Evolutionary conservation across 2,797 vertebrate genomes (phyloP).

Genomic region (Cyprinella venusta): DNA sequence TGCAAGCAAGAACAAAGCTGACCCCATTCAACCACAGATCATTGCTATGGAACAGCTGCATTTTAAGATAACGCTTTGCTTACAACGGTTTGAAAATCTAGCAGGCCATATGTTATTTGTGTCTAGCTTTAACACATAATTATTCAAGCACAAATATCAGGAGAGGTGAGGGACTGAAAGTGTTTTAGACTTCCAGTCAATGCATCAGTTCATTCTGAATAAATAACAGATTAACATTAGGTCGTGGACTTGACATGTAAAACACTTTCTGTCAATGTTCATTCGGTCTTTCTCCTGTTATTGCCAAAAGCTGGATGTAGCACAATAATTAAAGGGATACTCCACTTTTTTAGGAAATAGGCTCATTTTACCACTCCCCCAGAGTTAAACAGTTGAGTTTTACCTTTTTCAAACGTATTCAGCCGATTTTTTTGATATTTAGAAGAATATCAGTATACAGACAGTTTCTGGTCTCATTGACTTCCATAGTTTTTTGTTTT

Average conservation of each 20-base stretch:
- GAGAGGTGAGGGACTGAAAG: background rate
- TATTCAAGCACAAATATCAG: background rate
- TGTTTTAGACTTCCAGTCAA: background rate
- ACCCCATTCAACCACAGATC: constrained; percentile 54
- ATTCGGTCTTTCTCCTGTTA: background rate
- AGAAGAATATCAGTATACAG: no score
- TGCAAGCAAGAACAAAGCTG: constrained; percentile 51
- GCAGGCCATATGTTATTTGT: background rate
- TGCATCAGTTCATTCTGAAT: no score
- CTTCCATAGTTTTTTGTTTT: no score
- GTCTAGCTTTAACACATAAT: background rate
- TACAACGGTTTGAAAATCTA: background rate
- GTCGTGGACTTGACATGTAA: background rate
- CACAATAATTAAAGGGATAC: background rate
- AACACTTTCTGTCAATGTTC: background rate
- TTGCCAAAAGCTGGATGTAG: background rate
- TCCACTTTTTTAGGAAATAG: no score
- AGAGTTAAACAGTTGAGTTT: no score
- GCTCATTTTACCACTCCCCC: no score
- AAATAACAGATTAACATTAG: background rate
- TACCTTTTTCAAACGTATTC: no score
- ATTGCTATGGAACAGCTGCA: constrained; percentile 4
- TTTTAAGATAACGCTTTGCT: constrained; percentile 3
- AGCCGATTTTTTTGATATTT: no score
- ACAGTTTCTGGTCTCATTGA: no score